Percentiles rank a stretch among this genome's conserved stretches.
Evolutionary conservation across 2,888 invertebrate genomes (phyloP).

Genomic region (Margaritifera margaritifera): DNA sequence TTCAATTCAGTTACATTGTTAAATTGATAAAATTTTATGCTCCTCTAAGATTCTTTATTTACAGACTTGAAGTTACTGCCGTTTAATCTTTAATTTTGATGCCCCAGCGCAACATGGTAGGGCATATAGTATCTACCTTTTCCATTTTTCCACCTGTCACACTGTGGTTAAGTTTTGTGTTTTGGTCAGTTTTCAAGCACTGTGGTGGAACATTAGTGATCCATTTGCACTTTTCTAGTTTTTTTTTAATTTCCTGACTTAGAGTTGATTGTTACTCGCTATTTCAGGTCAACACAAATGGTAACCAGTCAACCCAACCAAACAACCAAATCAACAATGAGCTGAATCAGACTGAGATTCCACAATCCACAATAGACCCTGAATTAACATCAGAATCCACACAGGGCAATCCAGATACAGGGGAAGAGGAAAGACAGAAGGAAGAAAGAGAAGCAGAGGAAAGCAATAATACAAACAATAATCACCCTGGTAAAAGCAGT

Average conservation of each 20-base stretch:
- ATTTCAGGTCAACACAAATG: slow-evolving; percentile 39
- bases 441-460: slow-evolving; percentile 11
- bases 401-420: slow-evolving; percentile 46
- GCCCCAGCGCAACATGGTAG: background rate
- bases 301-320: slow-evolving; percentile 38
- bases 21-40: no score
- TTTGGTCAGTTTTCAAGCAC: background rate
- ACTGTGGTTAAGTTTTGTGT: no score
- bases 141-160: no score
- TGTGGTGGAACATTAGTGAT: background rate
- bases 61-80: no score
- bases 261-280: background rate
- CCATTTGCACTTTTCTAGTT: background rate
- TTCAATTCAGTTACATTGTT: no score
- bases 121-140: background rate
- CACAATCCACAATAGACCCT: slow-evolving; percentile 13
- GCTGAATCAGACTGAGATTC: slow-evolving; percentile 41
- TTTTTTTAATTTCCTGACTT: background rate
- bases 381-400: slow-evolving; percentile 11
- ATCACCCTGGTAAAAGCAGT: no score
- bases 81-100: no score
- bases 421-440: slow-evolving; percentile 40
- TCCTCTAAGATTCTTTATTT: no score
- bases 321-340: slow-evolving; percentile 63
- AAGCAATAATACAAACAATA: no score